Percentiles rank a stretch among this genome's conserved stretches.
These are phyloP conservation scores for Atherix ibis DNA, from an alignment of 2,888 invertebrate genomes.

Conservation along the genomic window DNA sequence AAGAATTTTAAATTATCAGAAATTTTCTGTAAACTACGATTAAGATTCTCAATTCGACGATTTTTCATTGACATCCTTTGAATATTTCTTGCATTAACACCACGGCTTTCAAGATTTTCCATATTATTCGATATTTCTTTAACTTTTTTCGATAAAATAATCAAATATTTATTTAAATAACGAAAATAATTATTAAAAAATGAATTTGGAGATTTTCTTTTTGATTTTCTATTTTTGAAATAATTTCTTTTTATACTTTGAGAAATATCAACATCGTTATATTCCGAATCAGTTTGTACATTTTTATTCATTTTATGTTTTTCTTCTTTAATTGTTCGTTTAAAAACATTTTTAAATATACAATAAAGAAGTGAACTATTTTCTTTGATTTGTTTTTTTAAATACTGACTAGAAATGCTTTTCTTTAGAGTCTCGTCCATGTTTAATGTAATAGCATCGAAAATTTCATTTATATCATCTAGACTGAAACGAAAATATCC, in stretches of 20 bases:
- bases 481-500: slow-evolving; percentile 22
- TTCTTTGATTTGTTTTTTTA: slow-evolving; percentile 8
- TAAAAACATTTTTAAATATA: slow-evolving; percentile 13
- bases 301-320: background rate
- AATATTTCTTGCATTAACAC: background rate
- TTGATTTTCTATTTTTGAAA: background rate
- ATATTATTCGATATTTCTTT: slow-evolving; percentile 18
- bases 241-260: slow-evolving; percentile 1
- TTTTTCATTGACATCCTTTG: slow-evolving; percentile 4
- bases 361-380: slow-evolving; percentile 15
- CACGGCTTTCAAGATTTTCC: slow-evolving; percentile 12
- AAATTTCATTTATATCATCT: slow-evolving; percentile 21
- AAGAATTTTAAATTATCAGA: slow-evolving; percentile 17
- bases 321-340: background rate
- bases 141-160: slow-evolving; percentile 19
- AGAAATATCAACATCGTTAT: slow-evolving; percentile 1
- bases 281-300: slow-evolving; percentile 1
- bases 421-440: slow-evolving; percentile 7
- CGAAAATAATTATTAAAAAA: slow-evolving; percentile 14
- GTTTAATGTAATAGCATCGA: slow-evolving; percentile 17
- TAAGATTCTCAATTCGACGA: slow-evolving; percentile 14
- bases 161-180: slow-evolving; percentile 19
- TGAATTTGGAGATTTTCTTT: slow-evolving; percentile 7
- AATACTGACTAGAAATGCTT: slow-evolving; percentile 11
- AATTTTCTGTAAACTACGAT: slow-evolving; percentile 19